A percentile compares a stretch with the other conserved stretches of the same genome.
Evolutionary conservation across 2,797 vertebrate species (phyloP).

Genomic region (Sebastes trivittatus): DNA sequence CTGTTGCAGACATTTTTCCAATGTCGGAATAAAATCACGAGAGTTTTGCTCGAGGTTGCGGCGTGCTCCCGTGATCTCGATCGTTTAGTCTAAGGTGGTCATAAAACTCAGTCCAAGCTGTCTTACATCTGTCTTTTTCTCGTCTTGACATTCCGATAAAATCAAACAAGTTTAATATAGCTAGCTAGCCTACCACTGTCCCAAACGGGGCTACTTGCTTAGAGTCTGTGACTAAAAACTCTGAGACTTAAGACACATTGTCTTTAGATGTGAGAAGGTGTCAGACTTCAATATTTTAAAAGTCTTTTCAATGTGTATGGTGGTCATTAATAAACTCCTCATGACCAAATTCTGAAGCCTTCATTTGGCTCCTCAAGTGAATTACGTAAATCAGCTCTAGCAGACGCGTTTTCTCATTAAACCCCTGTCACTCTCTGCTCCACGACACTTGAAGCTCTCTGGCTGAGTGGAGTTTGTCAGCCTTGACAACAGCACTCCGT

Average conservation of each 20-base stretch:
- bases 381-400: conserved; percentile 26
- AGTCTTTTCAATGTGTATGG: too few species aligned
- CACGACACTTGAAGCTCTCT: conserved; percentile 5
- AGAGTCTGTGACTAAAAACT: not conserved
- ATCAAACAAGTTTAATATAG: too few species aligned
- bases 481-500: not conserved
- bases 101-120: too few species aligned
- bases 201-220: too few species aligned
- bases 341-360: not conserved
- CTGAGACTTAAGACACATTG: not conserved
- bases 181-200: too few species aligned
- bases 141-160: too few species aligned
- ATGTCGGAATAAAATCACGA: too few species aligned
- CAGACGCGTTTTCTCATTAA: conserved; percentile 19
- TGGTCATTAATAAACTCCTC: not conserved
- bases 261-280: not conserved
- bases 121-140: too few species aligned
- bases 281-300: not conserved
- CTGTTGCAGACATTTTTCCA: too few species aligned
- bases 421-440: not conserved
- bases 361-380: conserved; percentile 19
- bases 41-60: too few species aligned
- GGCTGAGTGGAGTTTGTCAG: not conserved
- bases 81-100: too few species aligned
- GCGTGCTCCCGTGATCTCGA: too few species aligned